phyloP scores from a whole-genome alignment of 2,113 vertebrate species.

The Mesitornis unicolor region DNA sequence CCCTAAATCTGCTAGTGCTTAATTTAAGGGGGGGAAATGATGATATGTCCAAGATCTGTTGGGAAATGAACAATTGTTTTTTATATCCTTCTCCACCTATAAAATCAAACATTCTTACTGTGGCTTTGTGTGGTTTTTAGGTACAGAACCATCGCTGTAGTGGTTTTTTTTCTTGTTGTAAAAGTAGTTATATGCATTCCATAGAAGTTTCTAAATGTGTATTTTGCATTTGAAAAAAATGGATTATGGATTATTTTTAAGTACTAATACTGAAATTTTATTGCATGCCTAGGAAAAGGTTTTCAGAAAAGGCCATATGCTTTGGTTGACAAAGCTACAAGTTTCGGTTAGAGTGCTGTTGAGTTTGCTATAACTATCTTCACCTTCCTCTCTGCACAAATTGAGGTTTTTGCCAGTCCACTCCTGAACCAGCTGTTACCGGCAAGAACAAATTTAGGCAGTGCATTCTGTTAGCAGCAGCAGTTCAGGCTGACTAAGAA shows the following conservation, averaged over 20 bases:
- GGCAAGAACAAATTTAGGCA: background rate
- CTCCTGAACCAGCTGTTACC: background rate
- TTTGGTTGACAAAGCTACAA: background rate
- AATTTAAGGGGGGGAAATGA: background rate
- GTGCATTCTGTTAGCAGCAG: background rate
- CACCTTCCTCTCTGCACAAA: background rate
- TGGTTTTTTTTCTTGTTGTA: background rate
- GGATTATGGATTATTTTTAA: background rate
- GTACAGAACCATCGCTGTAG: background rate
- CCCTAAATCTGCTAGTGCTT: background rate
- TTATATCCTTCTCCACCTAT: background rate
- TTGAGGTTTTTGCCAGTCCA: background rate
- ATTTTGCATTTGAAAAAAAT: background rate
- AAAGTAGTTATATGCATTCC: background rate
- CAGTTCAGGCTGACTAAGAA: background rate
- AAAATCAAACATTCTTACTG: background rate
- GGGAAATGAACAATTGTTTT: background rate
- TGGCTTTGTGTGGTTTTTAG: background rate
- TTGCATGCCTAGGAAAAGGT: background rate
- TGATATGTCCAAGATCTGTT: background rate
- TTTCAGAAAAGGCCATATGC: background rate
- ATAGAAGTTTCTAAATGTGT: background rate
- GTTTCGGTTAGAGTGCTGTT: background rate
- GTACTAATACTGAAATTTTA: background rate
- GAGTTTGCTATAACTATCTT: background rate